Conservation (phyloP, 2,888 invertebrate species). For the Selenia dentaria region DNA sequence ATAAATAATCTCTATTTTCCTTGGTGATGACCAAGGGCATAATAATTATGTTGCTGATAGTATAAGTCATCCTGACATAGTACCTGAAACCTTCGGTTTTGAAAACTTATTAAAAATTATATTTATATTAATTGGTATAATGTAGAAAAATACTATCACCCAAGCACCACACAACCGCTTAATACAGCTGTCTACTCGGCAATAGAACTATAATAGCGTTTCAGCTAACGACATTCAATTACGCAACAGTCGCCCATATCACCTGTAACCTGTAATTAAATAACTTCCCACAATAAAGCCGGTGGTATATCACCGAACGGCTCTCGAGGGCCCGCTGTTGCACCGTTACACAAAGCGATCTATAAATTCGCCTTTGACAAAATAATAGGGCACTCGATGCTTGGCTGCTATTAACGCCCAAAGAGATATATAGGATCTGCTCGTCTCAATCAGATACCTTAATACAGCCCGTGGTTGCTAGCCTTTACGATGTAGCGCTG, state of each 20-base stretch:
- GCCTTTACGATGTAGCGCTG: constrained; percentile 16
- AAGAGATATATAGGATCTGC: constrained; percentile 79
- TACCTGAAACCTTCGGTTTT: too few relatives aligned
- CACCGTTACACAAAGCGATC: constrained; percentile 73
- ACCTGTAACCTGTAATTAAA: constrained; percentile 30
- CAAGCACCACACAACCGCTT: too few relatives aligned
- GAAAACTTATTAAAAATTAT: too few relatives aligned
- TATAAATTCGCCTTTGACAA: constrained; percentile 82
- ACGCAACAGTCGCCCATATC: constrained; percentile 11
- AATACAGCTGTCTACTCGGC: too few relatives aligned
- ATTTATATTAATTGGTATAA: too few relatives aligned
- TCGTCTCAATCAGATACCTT: constrained; percentile 82
- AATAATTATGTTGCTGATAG: too few relatives aligned
- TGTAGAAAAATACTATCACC: too few relatives aligned
- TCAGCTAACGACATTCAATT: constrained; percentile 6
- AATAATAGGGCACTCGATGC: constrained; percentile 80
- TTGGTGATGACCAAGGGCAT: too few relatives aligned
- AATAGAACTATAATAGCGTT: background rate
- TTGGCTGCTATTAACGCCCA: constrained; percentile 80
- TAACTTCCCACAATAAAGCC: constrained; percentile 37
- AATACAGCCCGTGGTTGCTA: constrained; percentile 47
- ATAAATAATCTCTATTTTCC: too few relatives aligned
- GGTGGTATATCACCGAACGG: constrained; percentile 25
- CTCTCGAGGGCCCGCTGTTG: constrained; percentile 26
- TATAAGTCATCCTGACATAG: too few relatives aligned